Evolutionary conservation across 2,113 vertebrate genomes (phyloP), one percentile per base, ranked within the genome.

Genomic region (Ochotona curzoniae): DNA sequence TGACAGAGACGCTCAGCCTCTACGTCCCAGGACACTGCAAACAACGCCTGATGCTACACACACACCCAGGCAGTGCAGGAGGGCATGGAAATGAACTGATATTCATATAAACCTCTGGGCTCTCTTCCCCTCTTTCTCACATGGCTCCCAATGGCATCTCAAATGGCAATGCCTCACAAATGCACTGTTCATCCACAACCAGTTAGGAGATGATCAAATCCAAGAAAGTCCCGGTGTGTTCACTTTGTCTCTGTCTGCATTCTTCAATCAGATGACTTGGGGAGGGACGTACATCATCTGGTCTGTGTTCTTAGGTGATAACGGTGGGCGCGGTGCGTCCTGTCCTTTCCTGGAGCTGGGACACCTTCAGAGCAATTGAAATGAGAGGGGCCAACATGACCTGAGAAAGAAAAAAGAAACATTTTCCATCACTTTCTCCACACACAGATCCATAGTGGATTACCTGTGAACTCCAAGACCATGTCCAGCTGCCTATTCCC

Each of bases 371-470:
- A 32, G 99, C 98, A 70, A 99, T 99, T 93, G 98, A 98, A 44
- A 99, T 98, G 82, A 99, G 99, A 20, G 99, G 99, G 10, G 98
- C 99, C 98, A 99, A 47, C 99, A 99, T 99, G 94, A 99, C 99
- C 99, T 99, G 97, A 64, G 82, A 93, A 74, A n/a, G 87, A 96
- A 4, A 0, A 0, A 2, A 2, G 30, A 5, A 78, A 17, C 1
- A 0, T 75, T 67, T 54, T 20, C 90, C 76, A 51, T 26, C 83
- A 74, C 87, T 54, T 88, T 35, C 60, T 57, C 51, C 76, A 66
- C 75, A 51, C 44, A 84, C 49, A 57, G 89, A 89, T 5, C 47
- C 54, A 7, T 18, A 11, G 30, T 30, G n/a, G 51, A 11, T 35
- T 2, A 21, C 63, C 85, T 73, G 80, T 61, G 35, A 74, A 69